Percentiles rank a stretch among this genome's conserved stretches.
phyloP scores from a whole-genome alignment of 2,113 vertebrate species.

The Muscicapa adusta region DNA sequence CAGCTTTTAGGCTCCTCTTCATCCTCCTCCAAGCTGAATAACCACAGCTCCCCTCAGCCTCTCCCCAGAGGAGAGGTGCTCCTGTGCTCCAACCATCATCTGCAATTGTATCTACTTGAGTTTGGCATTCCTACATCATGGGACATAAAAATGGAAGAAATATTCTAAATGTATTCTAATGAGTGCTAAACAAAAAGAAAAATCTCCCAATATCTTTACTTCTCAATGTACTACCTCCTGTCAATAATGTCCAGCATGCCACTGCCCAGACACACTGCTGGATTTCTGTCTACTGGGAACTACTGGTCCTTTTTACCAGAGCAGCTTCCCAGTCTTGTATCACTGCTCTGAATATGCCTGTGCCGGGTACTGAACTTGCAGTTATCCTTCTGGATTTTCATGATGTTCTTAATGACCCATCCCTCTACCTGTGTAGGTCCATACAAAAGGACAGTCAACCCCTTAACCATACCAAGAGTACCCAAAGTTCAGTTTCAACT shows the following conservation, averaged over 20 bases:
- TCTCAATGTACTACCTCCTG: neutral
- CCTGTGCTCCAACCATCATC: neutral
- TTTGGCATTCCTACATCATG: neutral
- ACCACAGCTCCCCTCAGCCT: neutral
- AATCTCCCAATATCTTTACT: neutral
- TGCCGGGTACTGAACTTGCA: neutral
- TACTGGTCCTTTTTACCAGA: neutral
- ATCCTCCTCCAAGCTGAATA: neutral
- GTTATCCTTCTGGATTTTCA: neutral
- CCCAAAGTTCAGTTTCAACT: neutral
- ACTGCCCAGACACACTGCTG: neutral
- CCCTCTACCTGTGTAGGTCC: neutral
- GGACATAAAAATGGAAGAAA: neutral
- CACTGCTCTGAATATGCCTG: neutral
- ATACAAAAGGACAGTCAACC: neutral
- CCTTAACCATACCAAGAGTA: neutral
- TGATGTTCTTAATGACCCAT: rapidly evolving
- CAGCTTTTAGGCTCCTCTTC: neutral
- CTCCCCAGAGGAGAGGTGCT: neutral
- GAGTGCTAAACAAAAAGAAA: neutral
- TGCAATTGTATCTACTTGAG: rapidly evolving
- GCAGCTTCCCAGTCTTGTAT: neutral
- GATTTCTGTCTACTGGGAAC: neutral
- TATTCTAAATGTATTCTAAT: neutral
- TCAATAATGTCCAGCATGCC: neutral